Percentiles rank a stretch among this genome's conserved stretches.
Conservation (phyloP, 2,888 invertebrate genomes). For the Andrena bucephala region DNA sequence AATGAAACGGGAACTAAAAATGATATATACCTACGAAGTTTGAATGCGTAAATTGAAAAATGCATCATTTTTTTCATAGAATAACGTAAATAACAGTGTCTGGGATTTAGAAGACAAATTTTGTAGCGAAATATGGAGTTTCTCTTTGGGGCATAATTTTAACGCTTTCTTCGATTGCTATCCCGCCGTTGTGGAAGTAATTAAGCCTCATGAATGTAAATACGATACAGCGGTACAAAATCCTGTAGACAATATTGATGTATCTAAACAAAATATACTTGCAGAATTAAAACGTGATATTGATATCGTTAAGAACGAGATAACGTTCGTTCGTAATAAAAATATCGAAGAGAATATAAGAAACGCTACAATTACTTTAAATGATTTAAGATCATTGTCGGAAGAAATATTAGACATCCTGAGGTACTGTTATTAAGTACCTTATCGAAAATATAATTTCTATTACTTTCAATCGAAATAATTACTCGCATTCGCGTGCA, state of each 20-base stretch:
- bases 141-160: constrained; percentile 69
- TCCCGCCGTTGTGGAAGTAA: constrained; percentile 20
- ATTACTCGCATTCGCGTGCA: neutral
- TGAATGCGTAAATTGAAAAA: constrained; percentile 8
- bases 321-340: constrained; percentile 23
- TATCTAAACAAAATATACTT: neutral
- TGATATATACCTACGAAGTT: neutral
- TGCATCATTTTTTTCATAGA: constrained; percentile 58
- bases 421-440: constrained; percentile 56
- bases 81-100: constrained; percentile 66
- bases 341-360: constrained; percentile 37
- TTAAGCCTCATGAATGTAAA: constrained; percentile 40
- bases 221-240: constrained; percentile 2
- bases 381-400: constrained; percentile 49
- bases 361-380: constrained; percentile 20
- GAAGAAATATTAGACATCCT: constrained; percentile 63
- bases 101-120: constrained; percentile 64
- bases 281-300: constrained; percentile 56
- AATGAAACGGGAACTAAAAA: constrained; percentile 19
- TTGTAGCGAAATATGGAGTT: constrained; percentile 72
- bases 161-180: constrained; percentile 35
- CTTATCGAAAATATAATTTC: constrained; percentile 7
- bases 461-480: neutral
- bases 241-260: neutral
- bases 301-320: constrained; percentile 45